phyloP scores from a whole-genome alignment of 2,797 vertebrate species.

The Apodemus agrarius region DNA sequence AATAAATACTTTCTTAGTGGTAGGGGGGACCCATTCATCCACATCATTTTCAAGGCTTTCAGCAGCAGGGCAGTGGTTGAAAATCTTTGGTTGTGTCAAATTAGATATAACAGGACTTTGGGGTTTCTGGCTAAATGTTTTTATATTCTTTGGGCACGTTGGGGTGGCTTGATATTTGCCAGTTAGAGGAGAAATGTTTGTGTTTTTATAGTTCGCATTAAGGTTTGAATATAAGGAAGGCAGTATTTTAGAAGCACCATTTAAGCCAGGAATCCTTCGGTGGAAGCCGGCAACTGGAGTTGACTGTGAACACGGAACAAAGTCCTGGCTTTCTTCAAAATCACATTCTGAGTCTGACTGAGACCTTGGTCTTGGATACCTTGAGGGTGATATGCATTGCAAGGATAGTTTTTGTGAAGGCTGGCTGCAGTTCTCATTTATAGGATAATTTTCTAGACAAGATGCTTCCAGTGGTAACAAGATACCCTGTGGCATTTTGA shows the following conservation, averaged over 20 bases:
- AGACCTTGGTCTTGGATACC: constrained; percentile 66
- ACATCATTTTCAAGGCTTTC: constrained; percentile 10
- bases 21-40: constrained; percentile 78
- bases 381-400: neutral
- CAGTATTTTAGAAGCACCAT: constrained; percentile 58
- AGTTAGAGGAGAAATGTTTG: constrained; percentile 75
- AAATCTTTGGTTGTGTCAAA: constrained; percentile 38
- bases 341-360: constrained; percentile 68
- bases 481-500: constrained; percentile 64
- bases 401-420: constrained; percentile 58
- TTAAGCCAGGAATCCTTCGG: constrained; percentile 57
- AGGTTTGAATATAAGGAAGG: constrained; percentile 61
- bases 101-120: neutral
- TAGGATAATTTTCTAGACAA: constrained; percentile 64
- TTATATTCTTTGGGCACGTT: constrained; percentile 50
- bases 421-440: constrained; percentile 26
- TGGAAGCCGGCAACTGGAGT: constrained; percentile 85
- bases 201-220: constrained; percentile 73
- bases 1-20: constrained; percentile 73
- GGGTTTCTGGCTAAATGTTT: constrained; percentile 6
- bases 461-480: constrained; percentile 55
- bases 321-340: constrained; percentile 75
- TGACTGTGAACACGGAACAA: constrained; percentile 87
- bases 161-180: constrained; percentile 32
- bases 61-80: neutral